Conservation (phyloP, 2,888 invertebrate species). For the Eucera pruinosa region DNA sequence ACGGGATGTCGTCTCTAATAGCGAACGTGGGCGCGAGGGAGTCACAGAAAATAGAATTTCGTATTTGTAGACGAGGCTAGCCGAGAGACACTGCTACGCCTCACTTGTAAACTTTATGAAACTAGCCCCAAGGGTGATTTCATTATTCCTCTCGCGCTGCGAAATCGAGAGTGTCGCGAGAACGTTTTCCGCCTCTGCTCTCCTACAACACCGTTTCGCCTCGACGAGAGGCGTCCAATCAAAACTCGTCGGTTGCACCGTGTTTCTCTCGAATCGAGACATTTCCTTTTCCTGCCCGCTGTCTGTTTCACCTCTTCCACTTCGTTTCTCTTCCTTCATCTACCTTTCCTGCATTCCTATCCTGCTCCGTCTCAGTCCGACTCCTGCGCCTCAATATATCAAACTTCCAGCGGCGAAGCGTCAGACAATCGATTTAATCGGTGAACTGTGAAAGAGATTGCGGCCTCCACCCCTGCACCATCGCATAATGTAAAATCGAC, state of each 20-base stretch:
- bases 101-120: conserved; percentile 63
- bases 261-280: conserved; percentile 50
- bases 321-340: neutral
- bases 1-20: conserved; percentile 41
- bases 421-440: conserved; percentile 78
- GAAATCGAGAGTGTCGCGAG: conserved; percentile 56
- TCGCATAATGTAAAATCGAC: conserved; percentile 69
- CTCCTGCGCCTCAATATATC: conserved; percentile 64
- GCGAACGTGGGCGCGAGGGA: conserved; percentile 23
- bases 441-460: conserved; percentile 75
- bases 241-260: conserved; percentile 48
- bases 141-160: conserved; percentile 58
- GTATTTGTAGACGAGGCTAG: conserved; percentile 29
- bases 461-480: conserved; percentile 46
- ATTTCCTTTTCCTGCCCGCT: conserved; percentile 34
- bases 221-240: conserved; percentile 49
- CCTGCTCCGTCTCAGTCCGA: neutral
- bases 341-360: neutral
- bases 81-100: neutral
- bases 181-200: conserved; percentile 41
- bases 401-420: conserved; percentile 68
- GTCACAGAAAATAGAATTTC: conserved; percentile 58
- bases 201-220: conserved; percentile 18
- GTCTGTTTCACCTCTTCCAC: neutral
- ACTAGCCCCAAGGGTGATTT: conserved; percentile 65